Evolutionary conservation across 2,888 invertebrate genomes (phyloP).

Genomic region (Chironomus tentans): DNA sequence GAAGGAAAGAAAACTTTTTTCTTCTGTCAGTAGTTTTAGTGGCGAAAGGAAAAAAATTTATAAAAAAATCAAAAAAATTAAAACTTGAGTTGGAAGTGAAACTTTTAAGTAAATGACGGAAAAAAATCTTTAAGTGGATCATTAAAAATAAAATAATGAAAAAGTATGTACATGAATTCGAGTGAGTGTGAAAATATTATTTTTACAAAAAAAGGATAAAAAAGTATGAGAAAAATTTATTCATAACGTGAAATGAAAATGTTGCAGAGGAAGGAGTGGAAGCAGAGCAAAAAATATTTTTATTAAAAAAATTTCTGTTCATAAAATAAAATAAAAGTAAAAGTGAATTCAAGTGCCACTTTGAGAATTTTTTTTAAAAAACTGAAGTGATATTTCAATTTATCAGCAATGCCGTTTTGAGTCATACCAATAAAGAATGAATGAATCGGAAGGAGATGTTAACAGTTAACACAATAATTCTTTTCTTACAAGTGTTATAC

Average conservation of each 20-base stretch:
- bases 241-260: not conserved
- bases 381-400: constrained; percentile 17
- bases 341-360: not conserved
- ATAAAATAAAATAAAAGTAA: not conserved
- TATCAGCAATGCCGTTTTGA: not conserved
- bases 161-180: not conserved
- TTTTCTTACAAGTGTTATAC: not conserved
- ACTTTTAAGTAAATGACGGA: not conserved
- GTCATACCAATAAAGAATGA: not conserved
- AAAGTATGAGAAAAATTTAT: not conserved
- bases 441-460: not conserved
- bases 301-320: not conserved
- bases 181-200: not conserved
- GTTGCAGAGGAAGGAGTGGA: not conserved
- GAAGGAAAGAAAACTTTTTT: not conserved
- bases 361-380: not conserved
- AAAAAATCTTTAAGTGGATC: not conserved
- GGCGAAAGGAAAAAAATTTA: not conserved
- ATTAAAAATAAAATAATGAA: not conserved
- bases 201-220: not conserved
- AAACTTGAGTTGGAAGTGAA: not conserved
- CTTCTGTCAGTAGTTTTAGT: not conserved
- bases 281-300: not conserved
- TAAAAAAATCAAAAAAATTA: too few relatives aligned
- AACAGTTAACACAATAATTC: too few relatives aligned